phyloP scores from a whole-genome alignment of 1,140 invertebrate species.

The Ptiloglossa arizonensis region DNA sequence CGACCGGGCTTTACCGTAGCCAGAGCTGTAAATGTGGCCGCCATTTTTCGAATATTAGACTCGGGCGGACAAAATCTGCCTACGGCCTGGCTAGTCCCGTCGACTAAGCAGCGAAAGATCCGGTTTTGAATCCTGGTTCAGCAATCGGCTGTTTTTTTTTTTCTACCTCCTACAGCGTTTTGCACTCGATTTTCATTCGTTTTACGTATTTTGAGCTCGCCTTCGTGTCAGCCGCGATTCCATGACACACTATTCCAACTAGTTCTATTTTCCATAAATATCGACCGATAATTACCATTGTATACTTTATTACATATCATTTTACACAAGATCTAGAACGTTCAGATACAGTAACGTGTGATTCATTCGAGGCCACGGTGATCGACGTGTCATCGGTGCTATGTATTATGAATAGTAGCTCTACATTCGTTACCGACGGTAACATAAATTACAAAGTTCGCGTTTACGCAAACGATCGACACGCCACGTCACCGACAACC shows the following conservation, averaged over 20 bases:
- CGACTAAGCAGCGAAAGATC: too few species aligned
- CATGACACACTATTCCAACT: neutral
- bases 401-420: neutral
- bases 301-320: neutral
- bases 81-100: too few species aligned
- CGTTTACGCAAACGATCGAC: neutral
- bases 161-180: neutral
- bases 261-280: neutral
- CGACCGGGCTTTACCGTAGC: too few species aligned
- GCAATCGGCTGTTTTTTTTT: neutral
- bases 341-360: neutral
- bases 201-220: neutral
- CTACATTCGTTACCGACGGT: neutral
- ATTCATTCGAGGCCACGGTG: neutral
- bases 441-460: neutral
- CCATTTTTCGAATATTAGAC: too few species aligned
- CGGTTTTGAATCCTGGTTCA: neutral
- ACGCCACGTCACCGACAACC: neutral
- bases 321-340: neutral
- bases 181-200: neutral
- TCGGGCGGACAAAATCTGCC: too few species aligned
- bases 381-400: neutral
- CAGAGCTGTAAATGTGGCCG: too few species aligned
- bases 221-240: neutral
- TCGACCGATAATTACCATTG: neutral